Base-by-base conservation (phyloP, 2,888 invertebrate genomes). In the Pterostichus madidus region DNA sequence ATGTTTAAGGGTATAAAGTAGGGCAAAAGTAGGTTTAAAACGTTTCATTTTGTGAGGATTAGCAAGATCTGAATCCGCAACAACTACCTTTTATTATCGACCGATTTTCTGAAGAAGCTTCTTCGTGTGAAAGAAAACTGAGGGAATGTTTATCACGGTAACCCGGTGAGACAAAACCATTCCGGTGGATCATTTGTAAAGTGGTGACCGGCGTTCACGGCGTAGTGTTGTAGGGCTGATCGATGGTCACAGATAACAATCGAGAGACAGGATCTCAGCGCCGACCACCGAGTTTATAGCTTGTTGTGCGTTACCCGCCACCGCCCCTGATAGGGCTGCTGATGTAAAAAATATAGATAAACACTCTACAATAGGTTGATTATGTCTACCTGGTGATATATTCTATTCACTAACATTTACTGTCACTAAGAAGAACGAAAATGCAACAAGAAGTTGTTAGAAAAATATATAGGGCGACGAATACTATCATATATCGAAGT, bases 221-320 rank as follows among this genome's bases (percentile, higher is more conserved):
- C 8, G 39, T 39, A 5, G 39, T 59, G 64, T 64, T 24, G 59
- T 15, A 39, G 59, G 24, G 24, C 64, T 64, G 64, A 64, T 64
- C 64, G 64, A 64, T 64, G 61, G 39, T 17, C 61, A 52, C 31
- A 75, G 78, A 79, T 79, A 61, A 44, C 64, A 31, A 79, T 79
- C 78, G 13, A 35, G 11, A 35, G 32, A 39, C 39, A 10, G 17
- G 59, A 59, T 59, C 31, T 31, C 59, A 11, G 31, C 11, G 31
- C 17, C 24, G 6, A 59, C 7, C 59, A 4, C 15, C 59, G 11
- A 24, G 64, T 64, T 64, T 64, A 59, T 59, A 35, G 35, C 49
- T 49, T 49, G 49, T 49, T 49, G 49, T 49, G 49, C 11, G 49
- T 13, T 49, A 49, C n/a, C 13, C 49, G 49, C 64, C 32, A 64